Base-by-base conservation (phyloP, 1,140 invertebrate species). In the Wasmannia auropunctata region DNA sequence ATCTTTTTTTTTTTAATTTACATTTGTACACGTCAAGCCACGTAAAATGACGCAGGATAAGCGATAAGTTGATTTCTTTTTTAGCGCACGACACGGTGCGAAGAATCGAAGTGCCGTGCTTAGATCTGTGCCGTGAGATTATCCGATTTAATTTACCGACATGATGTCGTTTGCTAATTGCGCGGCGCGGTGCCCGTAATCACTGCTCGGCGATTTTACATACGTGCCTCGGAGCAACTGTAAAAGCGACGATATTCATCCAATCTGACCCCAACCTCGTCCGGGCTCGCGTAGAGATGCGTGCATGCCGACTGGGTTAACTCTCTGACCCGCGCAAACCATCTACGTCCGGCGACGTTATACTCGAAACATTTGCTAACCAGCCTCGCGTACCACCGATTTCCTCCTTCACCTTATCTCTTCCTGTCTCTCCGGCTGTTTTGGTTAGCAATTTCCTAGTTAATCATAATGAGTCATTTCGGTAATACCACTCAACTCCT, bases 301-400 rank as follows among this genome's bases (percentile, higher is more conserved):
- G 85, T 89, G 84, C 85, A 89, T 86, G 69, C 87, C 58, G 84
- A 88, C 86, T 72, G 65, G 56, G 87, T 88, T 90, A 91, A 91
- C 91, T 89, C 86, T 84, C 63, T 88, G 90, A 91, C 91, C 91
- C 80, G 83, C 34, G 63, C 84, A 80, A 88, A 90, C 86, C 84
- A 86, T 90, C 85, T 56, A 67, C 56, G 79, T 85, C 22, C 74
- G 70, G 86, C 77, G 85, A 84, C 85, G 86, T 67, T 80, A n/a
- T n/a, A 63, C 80, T 80, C 74, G 79, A 80, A 87, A 90, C 43
- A 80, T 87, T 87, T 54, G 72, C 88, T 83, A 83, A 87, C 77
- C 85, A 76, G 58, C 72, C 11, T 54, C 76, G 31, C 74, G 22
- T 84, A 58, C 60, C 16, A 70, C 51, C 14, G 28, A 49, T 19